Percentiles rank a stretch among this genome's conserved stretches.
phyloP scores from a whole-genome alignment of 2,113 vertebrate genomes.

The Hydrochoerus hydrochaeris region DNA sequence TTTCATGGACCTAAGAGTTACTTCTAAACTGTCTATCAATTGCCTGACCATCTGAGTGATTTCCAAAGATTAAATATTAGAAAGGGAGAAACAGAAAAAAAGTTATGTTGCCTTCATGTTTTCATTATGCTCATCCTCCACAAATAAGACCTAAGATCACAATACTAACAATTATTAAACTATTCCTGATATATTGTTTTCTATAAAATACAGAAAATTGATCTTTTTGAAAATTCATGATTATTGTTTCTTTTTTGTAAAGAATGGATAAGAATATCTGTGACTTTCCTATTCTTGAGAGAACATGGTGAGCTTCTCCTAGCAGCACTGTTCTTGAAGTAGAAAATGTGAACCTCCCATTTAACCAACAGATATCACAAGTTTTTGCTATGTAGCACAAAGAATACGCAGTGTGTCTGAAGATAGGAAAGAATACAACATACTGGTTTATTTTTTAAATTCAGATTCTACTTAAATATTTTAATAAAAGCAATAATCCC shows the following conservation, averaged over 20 bases:
- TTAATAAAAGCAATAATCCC: conserved; percentile 25
- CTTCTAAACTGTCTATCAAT: not conserved
- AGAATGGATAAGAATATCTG: not conserved
- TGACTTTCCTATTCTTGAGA: conserved; percentile 27
- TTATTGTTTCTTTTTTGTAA: conserved; percentile 43
- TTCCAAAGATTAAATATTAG: conserved; percentile 38
- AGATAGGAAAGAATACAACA: not conserved
- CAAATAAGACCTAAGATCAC: not conserved
- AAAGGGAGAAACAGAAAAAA: conserved; percentile 47
- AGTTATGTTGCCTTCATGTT: not conserved
- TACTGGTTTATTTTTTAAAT: not conserved
- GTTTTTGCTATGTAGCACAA: not conserved
- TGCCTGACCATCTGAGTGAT: not conserved
- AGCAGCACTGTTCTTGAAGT: conserved; percentile 36
- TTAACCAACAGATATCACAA: conserved; percentile 28
- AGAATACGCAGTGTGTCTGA: not conserved
- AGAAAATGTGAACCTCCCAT: conserved; percentile 17
- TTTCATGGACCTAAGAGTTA: conserved; percentile 35
- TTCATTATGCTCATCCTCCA: conserved; percentile 28
- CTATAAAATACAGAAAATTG: conserved; percentile 10
- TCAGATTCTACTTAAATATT: conserved; percentile 30
- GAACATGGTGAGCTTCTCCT: conserved; percentile 7
- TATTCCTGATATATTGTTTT: not conserved
- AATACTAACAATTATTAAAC: not conserved
- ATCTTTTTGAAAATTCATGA: not conserved